Conservation (phyloP, 2,797 vertebrate genomes). For the Oryzias dopingdopingensis region DNA sequence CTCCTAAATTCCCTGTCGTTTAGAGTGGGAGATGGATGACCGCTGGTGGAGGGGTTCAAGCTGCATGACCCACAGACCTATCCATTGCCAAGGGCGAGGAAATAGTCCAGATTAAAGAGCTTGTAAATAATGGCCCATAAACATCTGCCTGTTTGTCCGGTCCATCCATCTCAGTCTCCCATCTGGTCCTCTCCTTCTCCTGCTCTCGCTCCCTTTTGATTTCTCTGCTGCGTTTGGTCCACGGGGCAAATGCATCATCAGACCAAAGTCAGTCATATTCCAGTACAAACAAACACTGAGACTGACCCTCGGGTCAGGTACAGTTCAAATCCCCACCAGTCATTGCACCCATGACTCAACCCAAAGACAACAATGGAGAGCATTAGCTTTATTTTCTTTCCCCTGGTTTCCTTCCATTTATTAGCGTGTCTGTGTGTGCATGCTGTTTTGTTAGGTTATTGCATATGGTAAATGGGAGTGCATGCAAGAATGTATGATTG, state of each 20-base stretch:
- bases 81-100: slow-evolving; percentile 80
- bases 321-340: slow-evolving; percentile 62
- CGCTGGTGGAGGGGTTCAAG: slow-evolving; percentile 61
- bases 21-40: slow-evolving; percentile 71
- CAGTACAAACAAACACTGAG: slow-evolving; percentile 69
- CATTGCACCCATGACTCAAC: slow-evolving; percentile 64
- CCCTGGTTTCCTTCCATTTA: slow-evolving; percentile 45
- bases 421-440: slow-evolving; percentile 20
- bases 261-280: slow-evolving; percentile 70
- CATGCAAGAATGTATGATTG: slow-evolving; percentile 34
- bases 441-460: slow-evolving; percentile 36
- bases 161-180: slow-evolving; percentile 65
- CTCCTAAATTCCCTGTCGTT: slow-evolving; percentile 35
- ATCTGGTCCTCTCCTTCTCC: slow-evolving; percentile 63
- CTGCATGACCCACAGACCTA: slow-evolving; percentile 67
- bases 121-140: slow-evolving; percentile 78
- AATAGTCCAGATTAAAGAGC: slow-evolving; percentile 78
- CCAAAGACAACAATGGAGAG: slow-evolving; percentile 68
- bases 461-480: slow-evolving; percentile 33
- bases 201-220: slow-evolving; percentile 53
- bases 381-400: slow-evolving; percentile 63
- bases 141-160: slow-evolving; percentile 72
- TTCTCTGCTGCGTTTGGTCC: slow-evolving; percentile 56
- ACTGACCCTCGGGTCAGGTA: slow-evolving; percentile 61
- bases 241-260: slow-evolving; percentile 72